Percentiles rank a stretch among this genome's conserved stretches.
Evolutionary conservation across 2,888 invertebrate genomes (phyloP).

Genomic region (Lymantria dispar): DNA sequence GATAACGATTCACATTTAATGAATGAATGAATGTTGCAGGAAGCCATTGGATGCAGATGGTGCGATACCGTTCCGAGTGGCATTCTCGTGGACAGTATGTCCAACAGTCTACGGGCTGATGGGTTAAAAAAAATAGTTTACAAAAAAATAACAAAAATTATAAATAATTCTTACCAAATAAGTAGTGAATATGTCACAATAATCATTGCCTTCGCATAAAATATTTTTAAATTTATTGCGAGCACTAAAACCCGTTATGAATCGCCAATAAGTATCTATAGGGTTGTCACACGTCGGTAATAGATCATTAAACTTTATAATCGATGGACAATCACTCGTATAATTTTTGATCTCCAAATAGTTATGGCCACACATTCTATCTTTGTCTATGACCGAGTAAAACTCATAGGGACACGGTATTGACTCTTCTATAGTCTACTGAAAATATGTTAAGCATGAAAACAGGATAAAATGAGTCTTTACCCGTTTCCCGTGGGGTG

Average conservation of each 20-base stretch:
- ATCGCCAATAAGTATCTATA: constrained; percentile 47
- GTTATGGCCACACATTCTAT: constrained; percentile 42
- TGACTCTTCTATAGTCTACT: constrained; percentile 49
- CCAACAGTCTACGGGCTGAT: too few species aligned
- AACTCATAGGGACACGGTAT: constrained; percentile 58
- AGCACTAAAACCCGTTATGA: constrained; percentile 34
- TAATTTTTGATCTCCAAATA: constrained; percentile 27
- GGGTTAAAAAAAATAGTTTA: too few species aligned
- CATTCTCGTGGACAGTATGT: too few species aligned
- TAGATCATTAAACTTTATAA: constrained; percentile 39
- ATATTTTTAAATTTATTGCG: constrained; percentile 28
- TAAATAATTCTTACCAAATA: constrained; percentile 41
- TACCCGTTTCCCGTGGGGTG: too few species aligned
- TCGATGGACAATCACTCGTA: constrained; percentile 31
- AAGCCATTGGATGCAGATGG: too few species aligned
- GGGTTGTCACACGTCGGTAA: constrained; percentile 50
- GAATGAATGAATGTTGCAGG: too few species aligned
- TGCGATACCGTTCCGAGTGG: too few species aligned
- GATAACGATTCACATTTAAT: too few species aligned
- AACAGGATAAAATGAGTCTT: too few species aligned
- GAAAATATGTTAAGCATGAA: constrained; percentile 7
- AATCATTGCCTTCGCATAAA: constrained; percentile 48
- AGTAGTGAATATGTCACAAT: constrained; percentile 50
- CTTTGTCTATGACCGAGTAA: constrained; percentile 37
- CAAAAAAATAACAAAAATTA: too few species aligned